Conservation (phyloP, 2,113 vertebrate species). For the Antechinus flavipes region DNA sequence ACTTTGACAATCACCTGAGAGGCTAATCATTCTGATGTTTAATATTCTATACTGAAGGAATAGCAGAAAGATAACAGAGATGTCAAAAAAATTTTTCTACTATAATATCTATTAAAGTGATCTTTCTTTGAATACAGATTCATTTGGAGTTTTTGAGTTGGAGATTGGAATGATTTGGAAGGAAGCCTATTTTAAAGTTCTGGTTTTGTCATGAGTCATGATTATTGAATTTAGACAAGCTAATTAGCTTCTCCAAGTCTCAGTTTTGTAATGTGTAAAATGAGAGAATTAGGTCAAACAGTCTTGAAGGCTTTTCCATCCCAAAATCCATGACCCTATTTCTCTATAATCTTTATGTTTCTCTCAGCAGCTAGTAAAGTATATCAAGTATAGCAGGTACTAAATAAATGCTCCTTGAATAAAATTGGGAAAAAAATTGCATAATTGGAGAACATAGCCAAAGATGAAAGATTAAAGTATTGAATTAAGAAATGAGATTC, state of each 20-base stretch:
- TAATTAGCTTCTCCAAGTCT: background rate
- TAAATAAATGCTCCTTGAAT: background rate
- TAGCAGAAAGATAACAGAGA: background rate
- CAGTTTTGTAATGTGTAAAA: background rate
- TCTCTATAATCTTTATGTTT: background rate
- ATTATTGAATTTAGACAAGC: background rate
- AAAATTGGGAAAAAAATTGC: background rate
- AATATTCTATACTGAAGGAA: background rate
- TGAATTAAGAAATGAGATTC: slow-evolving; percentile 12
- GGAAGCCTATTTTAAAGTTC: background rate
- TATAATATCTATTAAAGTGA: background rate
- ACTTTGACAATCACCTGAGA: background rate
- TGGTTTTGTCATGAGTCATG: background rate
- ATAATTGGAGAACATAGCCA: slow-evolving; percentile 37
- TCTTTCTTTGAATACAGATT: background rate
- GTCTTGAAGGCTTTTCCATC: background rate
- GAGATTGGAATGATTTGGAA: background rate
- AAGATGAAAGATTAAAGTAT: slow-evolving; percentile 41
- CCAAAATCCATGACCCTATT: slow-evolving; percentile 7
- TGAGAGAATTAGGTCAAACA: background rate
- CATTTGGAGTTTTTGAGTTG: background rate
- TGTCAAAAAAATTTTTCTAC: background rate
- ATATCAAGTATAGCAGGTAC: background rate
- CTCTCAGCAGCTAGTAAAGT: background rate
- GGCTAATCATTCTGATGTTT: background rate